Base-by-base conservation (phyloP, 1,140 invertebrate genomes). In the Dysdera silvatica region DNA sequence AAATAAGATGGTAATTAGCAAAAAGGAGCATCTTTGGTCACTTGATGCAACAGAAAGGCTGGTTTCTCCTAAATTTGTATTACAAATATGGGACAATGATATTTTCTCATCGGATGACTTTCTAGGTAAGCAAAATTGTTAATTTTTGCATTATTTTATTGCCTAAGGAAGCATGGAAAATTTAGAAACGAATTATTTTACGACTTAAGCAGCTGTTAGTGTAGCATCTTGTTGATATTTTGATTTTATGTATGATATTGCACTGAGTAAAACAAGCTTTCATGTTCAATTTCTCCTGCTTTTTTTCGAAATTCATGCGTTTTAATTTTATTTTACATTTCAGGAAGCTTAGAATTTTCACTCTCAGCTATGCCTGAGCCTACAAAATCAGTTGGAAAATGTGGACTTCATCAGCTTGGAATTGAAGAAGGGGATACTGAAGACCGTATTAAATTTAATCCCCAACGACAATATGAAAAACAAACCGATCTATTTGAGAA, bases 41-140 rank as follows among this genome's bases (percentile, higher is more conserved):
- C 90, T 89, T 87, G 89, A 92, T 73, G 88, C 91, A 73, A 89
- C 87, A 0, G 88, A 92, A 73, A 86, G 85, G 47, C 92, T 92
- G 76, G 87, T 91, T 67, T 89, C 89, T 7, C 87, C 89, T 4
- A 77, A 88, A 32, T 77, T 93, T 1, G 88, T 89, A 70, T 76
- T 93, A 26, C 90, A 94, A 81, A 89, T 89, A 1, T 89, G 87
- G 87, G 87, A 93, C 74, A 87, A 88, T 4, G 89, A 92, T 77
- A 87, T 90, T 73, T 91, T 94, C 74, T 89, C 88, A 0, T 85
- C 88, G 16, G 89, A 91, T 73, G 89, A 93, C 76, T 92, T 91
- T 72, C 76, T 92, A 40, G 87, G 86, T 87, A 32, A 29, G 16
- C 35, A 49, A 3, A 7, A 7, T 24, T 49, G 4, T 7, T 0